Evolutionary conservation across 2,797 vertebrate genomes (phyloP).

Genomic region (Natrix natrix): DNA sequence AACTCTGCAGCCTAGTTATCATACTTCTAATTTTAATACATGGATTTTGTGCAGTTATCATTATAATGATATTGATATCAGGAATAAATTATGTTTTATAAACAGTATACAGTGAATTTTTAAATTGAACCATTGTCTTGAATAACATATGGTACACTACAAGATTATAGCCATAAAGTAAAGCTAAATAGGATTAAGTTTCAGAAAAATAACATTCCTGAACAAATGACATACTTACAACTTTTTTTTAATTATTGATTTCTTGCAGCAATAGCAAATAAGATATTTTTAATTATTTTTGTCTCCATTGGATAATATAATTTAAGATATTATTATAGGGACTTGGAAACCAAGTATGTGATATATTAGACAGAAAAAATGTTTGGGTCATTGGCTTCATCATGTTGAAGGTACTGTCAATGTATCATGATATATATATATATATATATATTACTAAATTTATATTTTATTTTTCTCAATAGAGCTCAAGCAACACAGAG

Average conservation of each 20-base stretch:
- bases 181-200: background rate
- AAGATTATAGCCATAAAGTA: background rate
- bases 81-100: background rate
- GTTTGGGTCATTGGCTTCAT: background rate
- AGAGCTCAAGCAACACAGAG: background rate
- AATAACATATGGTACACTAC: background rate
- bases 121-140: background rate
- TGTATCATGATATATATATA: background rate
- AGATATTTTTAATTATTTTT: conserved; percentile 22
- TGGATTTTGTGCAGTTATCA: background rate
- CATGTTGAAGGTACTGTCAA: background rate
- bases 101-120: background rate
- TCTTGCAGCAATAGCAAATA: background rate
- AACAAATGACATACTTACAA: conserved; percentile 16
- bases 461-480: background rate
- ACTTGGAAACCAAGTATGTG: background rate
- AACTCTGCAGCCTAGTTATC: background rate
- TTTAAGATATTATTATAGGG: conserved; percentile 45
- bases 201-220: background rate
- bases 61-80: background rate
- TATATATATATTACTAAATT: background rate
- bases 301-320: conserved; percentile 50
- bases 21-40: background rate
- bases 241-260: background rate
- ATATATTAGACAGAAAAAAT: background rate